Base-by-base conservation (phyloP, 2,797 vertebrate genomes). In the Lepilemur ruficaudatus region DNA sequence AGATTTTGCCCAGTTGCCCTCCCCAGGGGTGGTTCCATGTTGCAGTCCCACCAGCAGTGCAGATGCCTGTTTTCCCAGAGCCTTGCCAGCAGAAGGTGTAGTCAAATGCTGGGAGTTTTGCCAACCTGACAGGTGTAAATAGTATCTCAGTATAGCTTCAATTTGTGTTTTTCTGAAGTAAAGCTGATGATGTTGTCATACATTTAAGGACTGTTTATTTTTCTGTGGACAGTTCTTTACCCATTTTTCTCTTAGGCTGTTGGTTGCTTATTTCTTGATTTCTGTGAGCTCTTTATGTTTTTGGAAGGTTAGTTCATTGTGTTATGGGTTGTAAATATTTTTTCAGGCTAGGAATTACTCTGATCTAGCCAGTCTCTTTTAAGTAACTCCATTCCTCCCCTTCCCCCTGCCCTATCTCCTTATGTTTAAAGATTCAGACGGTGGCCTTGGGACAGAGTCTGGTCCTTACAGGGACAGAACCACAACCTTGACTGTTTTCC, bases 331-430 rank as follows among this genome's bases (percentile, higher is more conserved):
- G 17, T 46, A 90, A 46, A 30, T 67, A 79, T 89, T 79, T 96
- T 92, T 76, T 94, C 28, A 79, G 46, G 63, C 63, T 84, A 46
- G 65, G 43, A 92, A 61, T 97, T 76, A 70, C 38, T 78, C n/a
- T 65, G 5, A 32, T 57, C 72, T 75, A 28, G n/a, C 52, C 70
- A 81, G 43, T 63, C 76, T 94, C 61, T 75, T 75, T 46, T 46
- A 52, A 69, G 15, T 43, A 70, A 50, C 43, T 52, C 75, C 38
- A 23, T 38, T 17, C n/a, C 5, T 5, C 15, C 4, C 17, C 4
- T 35, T 52, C 23, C 10, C 48, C 65, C 28, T 18, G 43, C 50
- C 41, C 52, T 38, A 30, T 65, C 25, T 73, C 12, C 13, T 59
- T 73, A 30, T 22, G 48, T 73, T 94, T 91, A 78, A 84, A 72